Conservation (phyloP, 2,888 invertebrate genomes). For the Clunio marinus region DNA sequence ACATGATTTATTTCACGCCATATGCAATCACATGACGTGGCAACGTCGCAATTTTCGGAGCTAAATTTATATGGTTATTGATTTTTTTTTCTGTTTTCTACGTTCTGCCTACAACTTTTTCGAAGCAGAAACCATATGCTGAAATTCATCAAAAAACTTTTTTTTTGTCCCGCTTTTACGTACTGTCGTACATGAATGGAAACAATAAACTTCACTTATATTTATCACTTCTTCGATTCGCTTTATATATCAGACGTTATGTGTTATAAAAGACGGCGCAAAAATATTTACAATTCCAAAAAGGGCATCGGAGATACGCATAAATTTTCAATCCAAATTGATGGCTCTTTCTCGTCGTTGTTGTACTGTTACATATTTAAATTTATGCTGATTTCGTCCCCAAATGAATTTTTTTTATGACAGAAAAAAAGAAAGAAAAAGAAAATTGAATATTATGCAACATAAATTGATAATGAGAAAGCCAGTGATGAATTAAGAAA, state of each 20-base stretch:
- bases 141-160: constrained; percentile 10
- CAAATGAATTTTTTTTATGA: not conserved
- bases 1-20: constrained; percentile 18
- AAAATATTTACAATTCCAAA: not conserved
- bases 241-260: no score
- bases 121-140: constrained; percentile 28
- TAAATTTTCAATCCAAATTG: constrained; percentile 28
- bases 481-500: no score
- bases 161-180: not conserved
- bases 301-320: not conserved
- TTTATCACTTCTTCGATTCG: not conserved
- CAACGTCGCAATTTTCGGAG: constrained; percentile 15
- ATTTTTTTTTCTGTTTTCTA: constrained; percentile 13
- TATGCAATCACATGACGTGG: not conserved
- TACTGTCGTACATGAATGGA: not conserved
- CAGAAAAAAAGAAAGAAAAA: not conserved
- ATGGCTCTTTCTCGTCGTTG: not conserved
- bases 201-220: not conserved
- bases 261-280: not conserved
- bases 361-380: not conserved
- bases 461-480: no score
- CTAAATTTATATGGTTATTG: constrained; percentile 24
- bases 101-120: constrained; percentile 2
- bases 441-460: no score
- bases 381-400: constrained; percentile 4